Base-by-base conservation (phyloP, 2,888 invertebrate genomes). In the Epirrita christyi region DNA sequence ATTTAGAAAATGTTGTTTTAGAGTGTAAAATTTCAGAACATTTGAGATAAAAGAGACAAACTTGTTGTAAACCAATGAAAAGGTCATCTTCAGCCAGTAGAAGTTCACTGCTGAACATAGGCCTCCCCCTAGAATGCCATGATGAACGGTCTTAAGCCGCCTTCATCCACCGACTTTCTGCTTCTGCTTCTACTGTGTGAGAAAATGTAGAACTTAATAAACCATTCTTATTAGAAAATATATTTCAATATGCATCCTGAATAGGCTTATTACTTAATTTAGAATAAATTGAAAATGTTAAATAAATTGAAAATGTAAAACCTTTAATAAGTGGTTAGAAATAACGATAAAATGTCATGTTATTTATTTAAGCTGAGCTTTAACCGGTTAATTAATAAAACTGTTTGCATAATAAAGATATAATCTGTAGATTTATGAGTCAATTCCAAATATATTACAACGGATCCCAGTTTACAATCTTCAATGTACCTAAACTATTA, bases 341-440 rank as follows among this genome's bases (percentile, higher is more conserved):
- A 55, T 59, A 48, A 44, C 13, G 45, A 50, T 60, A 46, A 49
- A 60, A 46, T 28, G 41, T 40, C 53, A 41, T 14, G 41, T 28
- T 53, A 56, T 49, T 53, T 47, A 53, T 41, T 50, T 44, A 49
- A 63, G 54, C 42, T 43, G 55, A 45, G 51, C 57, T 66, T 63
- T 48, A 55, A 50, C 64, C 61, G 58, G 63, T 66, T 72, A 75
- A 75, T 74, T 73, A 72, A 75, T 75, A 65, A 67, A 59, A 68
- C 64, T 52, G 70, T 75, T 75, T 67, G 57, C 72, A 76, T 76
- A 71, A 72, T 70, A 73, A 68, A 73, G 71, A 71, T 64, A 65
- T 73, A 71, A 75, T 70, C 68, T 53, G 45, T 14, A 49, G 64
- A 76, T 74, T 74, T 75, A 73, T 70, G 55, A 29, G 42, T 42